These are phyloP conservation scores for Drosophila kohkoa DNA, from an alignment of 1,140 invertebrate species.

Conservation along the genomic window DNA sequence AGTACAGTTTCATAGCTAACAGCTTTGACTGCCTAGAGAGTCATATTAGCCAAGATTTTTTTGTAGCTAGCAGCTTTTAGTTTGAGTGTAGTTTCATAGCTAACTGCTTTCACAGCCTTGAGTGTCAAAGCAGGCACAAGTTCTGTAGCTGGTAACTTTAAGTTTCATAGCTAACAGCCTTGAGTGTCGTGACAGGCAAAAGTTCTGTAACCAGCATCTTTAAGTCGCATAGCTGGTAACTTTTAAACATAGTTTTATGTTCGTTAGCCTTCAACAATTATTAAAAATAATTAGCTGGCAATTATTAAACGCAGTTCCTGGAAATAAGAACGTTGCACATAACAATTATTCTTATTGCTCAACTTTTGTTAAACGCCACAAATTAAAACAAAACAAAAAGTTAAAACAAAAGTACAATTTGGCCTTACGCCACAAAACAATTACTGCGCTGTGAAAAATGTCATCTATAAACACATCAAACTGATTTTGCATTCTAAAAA, in stretches of 20 bases:
- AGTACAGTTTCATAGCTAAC: too few species aligned
- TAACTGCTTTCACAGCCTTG: too few species aligned
- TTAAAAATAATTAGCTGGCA: background rate
- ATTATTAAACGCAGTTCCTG: background rate
- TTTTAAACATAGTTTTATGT: background rate
- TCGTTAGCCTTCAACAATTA: background rate
- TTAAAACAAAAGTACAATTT: background rate
- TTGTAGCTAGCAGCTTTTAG: too few species aligned
- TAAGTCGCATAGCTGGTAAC: background rate
- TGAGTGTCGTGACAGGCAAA: background rate
- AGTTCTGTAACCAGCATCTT: background rate
- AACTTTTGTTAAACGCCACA: background rate
- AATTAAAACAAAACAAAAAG: background rate
- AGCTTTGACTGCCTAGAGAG: too few species aligned
- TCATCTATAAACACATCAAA: slow-evolving; percentile 11
- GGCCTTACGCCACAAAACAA: slow-evolving; percentile 6
- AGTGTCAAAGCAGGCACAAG: background rate
- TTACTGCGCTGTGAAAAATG: background rate
- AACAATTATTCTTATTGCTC: background rate
- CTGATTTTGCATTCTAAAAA: background rate
- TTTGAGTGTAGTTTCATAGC: too few species aligned
- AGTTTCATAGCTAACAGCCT: slow-evolving; percentile 10
- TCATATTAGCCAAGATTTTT: too few species aligned
- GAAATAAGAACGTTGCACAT: background rate
- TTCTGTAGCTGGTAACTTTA: background rate